Conservation (phyloP, 2,797 vertebrate genomes). For the Tenualosa thibaudeaui region DNA sequence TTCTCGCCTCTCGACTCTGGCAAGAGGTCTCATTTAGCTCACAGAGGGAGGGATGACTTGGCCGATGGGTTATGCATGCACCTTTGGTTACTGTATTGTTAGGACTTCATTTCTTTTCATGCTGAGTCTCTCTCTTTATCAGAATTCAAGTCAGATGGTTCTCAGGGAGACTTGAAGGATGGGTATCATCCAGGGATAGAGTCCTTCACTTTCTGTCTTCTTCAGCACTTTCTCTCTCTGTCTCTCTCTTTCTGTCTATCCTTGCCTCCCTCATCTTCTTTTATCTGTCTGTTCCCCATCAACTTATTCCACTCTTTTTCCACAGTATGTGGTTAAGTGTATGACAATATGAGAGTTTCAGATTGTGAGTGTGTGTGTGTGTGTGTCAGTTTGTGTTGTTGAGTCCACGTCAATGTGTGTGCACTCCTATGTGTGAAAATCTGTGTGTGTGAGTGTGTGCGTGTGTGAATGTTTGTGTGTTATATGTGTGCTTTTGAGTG, state of each 20-base stretch:
- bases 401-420: neutral
- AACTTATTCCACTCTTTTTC: neutral
- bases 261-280: neutral
- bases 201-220: constrained; percentile 18
- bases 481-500: neutral
- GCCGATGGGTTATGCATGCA: constrained; percentile 4
- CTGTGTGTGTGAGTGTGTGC: neutral
- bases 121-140: constrained; percentile 1
- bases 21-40: neutral
- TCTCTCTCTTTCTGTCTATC: neutral
- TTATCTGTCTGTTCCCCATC: neutral
- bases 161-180: constrained; percentile 22
- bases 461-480: neutral
- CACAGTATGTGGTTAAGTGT: neutral
- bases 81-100: neutral
- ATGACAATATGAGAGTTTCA: neutral
- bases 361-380: neutral
- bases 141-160: constrained; percentile 12
- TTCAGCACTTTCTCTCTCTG: constrained; percentile 4
- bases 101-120: constrained; percentile 12
- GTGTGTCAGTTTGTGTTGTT: neutral
- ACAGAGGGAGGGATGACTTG: neutral
- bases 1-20: neutral
- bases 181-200: constrained; percentile 17
- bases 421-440: neutral